Percentiles rank a stretch among this genome's conserved stretches.
Evolutionary conservation across 2,888 invertebrate genomes (phyloP).

Genomic region (Metopia argyrocephala): DNA sequence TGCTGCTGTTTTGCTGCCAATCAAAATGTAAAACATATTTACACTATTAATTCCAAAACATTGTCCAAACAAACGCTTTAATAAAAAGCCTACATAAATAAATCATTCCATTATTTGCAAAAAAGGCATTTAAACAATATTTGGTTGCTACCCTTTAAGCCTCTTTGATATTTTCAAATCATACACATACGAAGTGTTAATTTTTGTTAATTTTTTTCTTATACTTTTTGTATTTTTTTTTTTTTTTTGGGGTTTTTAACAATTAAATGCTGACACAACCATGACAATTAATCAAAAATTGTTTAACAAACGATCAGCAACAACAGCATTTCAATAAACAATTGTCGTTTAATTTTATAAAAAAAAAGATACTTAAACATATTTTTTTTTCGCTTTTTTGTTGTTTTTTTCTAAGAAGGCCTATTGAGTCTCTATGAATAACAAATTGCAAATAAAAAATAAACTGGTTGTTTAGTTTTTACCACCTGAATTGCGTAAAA

Average conservation of each 20-base stretch:
- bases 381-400: background rate
- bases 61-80: background rate
- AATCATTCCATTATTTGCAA: background rate
- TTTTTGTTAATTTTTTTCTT: constrained; percentile 1
- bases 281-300: constrained; percentile 51
- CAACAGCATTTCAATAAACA: constrained; percentile 29
- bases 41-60: constrained; percentile 11
- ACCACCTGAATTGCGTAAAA: constrained; percentile 43
- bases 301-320: constrained; percentile 38
- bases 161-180: constrained; percentile 27
- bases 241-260: background rate
- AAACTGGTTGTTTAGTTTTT: background rate
- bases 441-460: background rate
- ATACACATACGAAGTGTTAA: constrained; percentile 17
- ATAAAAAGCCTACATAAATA: constrained; percentile 2
- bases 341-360: constrained; percentile 48
- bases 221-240: no score
- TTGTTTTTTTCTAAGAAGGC: background rate
- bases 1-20: background rate
- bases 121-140: background rate
- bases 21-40: background rate
- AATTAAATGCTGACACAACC: constrained; percentile 51
- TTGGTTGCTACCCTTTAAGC: constrained; percentile 18
- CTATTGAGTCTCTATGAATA: background rate
- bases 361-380: background rate